Conservation (phyloP, 2,113 vertebrate genomes). For the Scalopus aquaticus region DNA sequence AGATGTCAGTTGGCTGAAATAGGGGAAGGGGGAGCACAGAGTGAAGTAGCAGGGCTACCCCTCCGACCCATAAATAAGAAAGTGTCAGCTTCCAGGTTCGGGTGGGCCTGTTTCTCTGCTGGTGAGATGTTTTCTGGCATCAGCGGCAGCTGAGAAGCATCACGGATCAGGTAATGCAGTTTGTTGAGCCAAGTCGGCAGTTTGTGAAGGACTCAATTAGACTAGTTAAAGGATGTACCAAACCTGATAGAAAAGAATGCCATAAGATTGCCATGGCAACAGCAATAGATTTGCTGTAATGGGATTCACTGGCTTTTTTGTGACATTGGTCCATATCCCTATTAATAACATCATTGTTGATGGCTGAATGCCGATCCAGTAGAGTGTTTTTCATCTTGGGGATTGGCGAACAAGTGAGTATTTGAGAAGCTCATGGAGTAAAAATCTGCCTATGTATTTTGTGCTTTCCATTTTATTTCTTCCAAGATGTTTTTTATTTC, state of each 20-base stretch:
- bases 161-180: conserved; percentile 99
- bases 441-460: background rate
- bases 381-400: conserved; percentile 30
- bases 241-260: conserved; percentile 99
- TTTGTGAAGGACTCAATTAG: conserved; percentile 98
- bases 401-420: background rate
- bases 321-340: conserved; percentile 98
- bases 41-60: no score
- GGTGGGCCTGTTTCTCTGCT: no score
- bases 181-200: conserved; percentile 97
- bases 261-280: conserved; percentile 99
- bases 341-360: conserved; percentile 99
- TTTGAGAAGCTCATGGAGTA: conserved; percentile 43
- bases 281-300: conserved; percentile 98
- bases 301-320: conserved; percentile 99
- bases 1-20: no score
- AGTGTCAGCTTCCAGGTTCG: no score
- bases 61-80: no score
- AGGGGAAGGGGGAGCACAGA: no score
- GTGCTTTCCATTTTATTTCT: background rate
- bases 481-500: conserved; percentile 62
- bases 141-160: no score
- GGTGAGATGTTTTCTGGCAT: no score
- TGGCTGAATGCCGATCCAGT: conserved; percentile 63
- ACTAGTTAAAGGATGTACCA: conserved; percentile 98